Evolutionary conservation across 1,140 invertebrate genomes (phyloP).

Genomic region (Tetragonula clypearis): DNA sequence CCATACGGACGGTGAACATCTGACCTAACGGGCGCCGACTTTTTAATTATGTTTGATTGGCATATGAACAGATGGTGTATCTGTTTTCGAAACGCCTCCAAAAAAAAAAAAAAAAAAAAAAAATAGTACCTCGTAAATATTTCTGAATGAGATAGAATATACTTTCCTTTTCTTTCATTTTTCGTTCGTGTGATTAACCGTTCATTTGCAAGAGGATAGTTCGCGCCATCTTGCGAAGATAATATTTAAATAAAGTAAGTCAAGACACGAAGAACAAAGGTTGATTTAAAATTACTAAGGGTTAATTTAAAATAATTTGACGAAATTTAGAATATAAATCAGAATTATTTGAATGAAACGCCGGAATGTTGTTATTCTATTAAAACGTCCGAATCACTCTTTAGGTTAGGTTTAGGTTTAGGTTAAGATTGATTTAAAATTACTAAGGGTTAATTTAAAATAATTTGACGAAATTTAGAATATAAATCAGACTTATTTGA

Average conservation of each 20-base stretch:
- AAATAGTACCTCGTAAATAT: background rate
- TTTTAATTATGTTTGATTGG: background rate
- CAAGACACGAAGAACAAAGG: too few species aligned
- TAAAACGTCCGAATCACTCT: background rate
- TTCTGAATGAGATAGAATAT: background rate
- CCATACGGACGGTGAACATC: background rate
- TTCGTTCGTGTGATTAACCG: background rate
- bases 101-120: background rate
- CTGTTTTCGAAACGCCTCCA: background rate
- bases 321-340: too few species aligned
- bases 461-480: too few species aligned
- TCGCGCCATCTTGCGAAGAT: too few species aligned
- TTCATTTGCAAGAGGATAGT: background rate
- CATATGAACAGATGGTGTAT: background rate
- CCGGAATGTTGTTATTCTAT: background rate
- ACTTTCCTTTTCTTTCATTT: background rate
- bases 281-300: too few species aligned
- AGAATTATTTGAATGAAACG: too few species aligned
- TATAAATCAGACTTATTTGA: too few species aligned
- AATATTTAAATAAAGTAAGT: too few species aligned
- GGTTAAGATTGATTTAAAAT: too few species aligned
- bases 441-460: too few species aligned
- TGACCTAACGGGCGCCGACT: background rate
- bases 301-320: too few species aligned
- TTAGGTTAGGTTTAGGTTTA: too few species aligned